Percentiles rank a stretch among this genome's conserved stretches.
These are phyloP conservation scores for Latrodectus geometricus DNA, from an alignment of 1,140 invertebrate species.

Conservation along the genomic window DNA sequence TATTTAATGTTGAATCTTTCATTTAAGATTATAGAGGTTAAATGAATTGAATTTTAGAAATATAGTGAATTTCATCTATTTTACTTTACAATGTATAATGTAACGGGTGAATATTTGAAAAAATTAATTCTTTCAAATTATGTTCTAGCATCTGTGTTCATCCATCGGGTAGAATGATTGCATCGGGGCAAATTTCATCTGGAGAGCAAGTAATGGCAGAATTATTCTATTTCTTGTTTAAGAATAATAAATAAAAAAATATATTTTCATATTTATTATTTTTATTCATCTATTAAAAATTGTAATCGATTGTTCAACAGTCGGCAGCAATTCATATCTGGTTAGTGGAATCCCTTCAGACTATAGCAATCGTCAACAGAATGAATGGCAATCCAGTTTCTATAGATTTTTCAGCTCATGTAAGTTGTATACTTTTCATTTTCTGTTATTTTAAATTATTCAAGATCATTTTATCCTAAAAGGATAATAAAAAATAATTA, in stretches of 20 bases:
- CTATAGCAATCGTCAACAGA: conserved; percentile 7
- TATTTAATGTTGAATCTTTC: too few relatives aligned
- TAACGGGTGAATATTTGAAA: not conserved
- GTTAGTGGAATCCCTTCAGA: conserved; percentile 37
- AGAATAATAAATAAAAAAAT: not conserved
- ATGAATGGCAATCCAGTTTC: conserved; percentile 33
- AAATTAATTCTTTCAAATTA: not conserved
- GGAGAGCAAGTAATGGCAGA: conserved; percentile 23
- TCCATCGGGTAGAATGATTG: conserved; percentile 39
- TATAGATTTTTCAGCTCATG: conserved; percentile 39
- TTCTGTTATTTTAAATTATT: too few relatives aligned
- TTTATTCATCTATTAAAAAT: not conserved
- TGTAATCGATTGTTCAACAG: too few relatives aligned
- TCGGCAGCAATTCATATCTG: conserved; percentile 31
- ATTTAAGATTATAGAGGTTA: not conserved
- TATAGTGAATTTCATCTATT: not conserved
- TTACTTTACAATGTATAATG: not conserved
- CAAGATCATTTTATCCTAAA: too few relatives aligned
- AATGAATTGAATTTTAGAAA: not conserved
- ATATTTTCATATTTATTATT: not conserved
- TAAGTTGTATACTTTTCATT: too few relatives aligned
- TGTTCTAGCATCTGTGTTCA: conserved; percentile 26
- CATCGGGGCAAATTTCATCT: conserved; percentile 46
- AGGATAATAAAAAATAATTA: too few relatives aligned
- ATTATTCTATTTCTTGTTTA: not conserved